Base-by-base conservation (phyloP, 2,797 vertebrate genomes). In the Telmatherina bonti region DNA sequence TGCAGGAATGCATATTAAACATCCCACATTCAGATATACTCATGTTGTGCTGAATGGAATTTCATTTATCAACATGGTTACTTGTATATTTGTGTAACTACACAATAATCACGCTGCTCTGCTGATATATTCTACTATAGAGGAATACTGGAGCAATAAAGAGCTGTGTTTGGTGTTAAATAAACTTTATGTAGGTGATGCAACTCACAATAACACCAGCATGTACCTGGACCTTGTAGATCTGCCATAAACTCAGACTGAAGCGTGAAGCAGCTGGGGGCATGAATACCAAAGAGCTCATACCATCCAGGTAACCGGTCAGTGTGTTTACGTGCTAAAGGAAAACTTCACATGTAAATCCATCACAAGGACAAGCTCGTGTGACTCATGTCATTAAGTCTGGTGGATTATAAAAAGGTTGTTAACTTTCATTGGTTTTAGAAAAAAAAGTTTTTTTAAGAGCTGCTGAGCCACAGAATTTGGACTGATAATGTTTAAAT, bases 191-290 rank as follows among this genome's bases (percentile, higher is more conserved):
- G 45, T 3, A 10, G 45, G 45, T 47, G n/a, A 22, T 47, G 22
- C 45, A 22, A 9, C 20, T 47, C 45, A 47, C n/a, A 47, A 11
- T n/a, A 47, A n/a, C 20, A 52, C 5, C 12, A 52, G 22, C 8
- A 52, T 52, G 49, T 26, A 24, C 12, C 49, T 52, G 49, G 5
- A 6, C 22, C 49, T 18, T n/a, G 43, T 52, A 33, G 22, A 57
- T 16, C 15, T 4, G 15, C n/a, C 36, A 4, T 54, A 29, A 62
- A 47, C 33, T 26, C 10, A 5, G n/a, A n/a, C n/a, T n/a, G n/a
- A n/a, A n/a, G 54, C 74, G 1, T 70, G 62, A 73, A 67, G 65
- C 76, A 52, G 57, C 33, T 33, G 20, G 47, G 43, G 33, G 12
- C 36, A 11, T 9, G 6, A 38, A 49, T 11, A 3, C 10, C 16